phyloP scores from a whole-genome alignment of 2,888 invertebrate species.

The Abrostola triplasia region DNA sequence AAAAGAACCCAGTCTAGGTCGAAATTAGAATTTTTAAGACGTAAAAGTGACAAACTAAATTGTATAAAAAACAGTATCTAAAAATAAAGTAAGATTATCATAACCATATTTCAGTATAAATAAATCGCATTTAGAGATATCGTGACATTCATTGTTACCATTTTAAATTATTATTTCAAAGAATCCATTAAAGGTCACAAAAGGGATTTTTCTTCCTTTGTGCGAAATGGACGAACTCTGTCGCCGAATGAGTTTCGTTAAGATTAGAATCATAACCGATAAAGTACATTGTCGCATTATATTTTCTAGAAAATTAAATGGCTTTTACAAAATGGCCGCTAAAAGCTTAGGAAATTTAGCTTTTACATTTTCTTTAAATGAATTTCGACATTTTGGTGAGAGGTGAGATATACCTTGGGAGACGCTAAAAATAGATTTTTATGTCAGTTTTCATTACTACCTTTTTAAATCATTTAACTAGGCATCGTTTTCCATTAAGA shows the following conservation, averaged over 20 bases:
- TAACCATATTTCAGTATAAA: too few species aligned
- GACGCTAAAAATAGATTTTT: too few species aligned
- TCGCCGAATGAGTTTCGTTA: conserved; percentile 35
- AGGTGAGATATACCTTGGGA: not conserved
- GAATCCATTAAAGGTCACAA: conserved; percentile 47
- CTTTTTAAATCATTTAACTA: too few species aligned
- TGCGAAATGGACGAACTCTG: conserved; percentile 40
- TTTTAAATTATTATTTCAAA: conserved; percentile 42
- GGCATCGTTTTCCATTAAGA: too few species aligned
- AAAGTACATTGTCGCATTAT: conserved; percentile 9
- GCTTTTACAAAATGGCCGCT: conserved; percentile 1
- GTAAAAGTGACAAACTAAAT: too few species aligned
- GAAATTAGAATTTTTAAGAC: too few species aligned
- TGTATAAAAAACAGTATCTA: too few species aligned
- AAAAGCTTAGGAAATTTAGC: not conserved
- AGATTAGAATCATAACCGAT: conserved; percentile 42
- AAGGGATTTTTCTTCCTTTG: conserved; percentile 30
- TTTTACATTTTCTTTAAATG: not conserved
- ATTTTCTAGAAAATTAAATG: conserved; percentile 12
- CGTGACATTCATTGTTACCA: conserved; percentile 30
- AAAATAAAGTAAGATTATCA: too few species aligned
- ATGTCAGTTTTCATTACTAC: too few species aligned
- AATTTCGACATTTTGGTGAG: not conserved
- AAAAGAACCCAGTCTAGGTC: too few species aligned
- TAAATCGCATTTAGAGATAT: conserved; percentile 8